These are phyloP conservation scores for Brachyhypopomus occidentalis DNA, from an alignment of 2,113 vertebrate species.

Conservation along the genomic window DNA sequence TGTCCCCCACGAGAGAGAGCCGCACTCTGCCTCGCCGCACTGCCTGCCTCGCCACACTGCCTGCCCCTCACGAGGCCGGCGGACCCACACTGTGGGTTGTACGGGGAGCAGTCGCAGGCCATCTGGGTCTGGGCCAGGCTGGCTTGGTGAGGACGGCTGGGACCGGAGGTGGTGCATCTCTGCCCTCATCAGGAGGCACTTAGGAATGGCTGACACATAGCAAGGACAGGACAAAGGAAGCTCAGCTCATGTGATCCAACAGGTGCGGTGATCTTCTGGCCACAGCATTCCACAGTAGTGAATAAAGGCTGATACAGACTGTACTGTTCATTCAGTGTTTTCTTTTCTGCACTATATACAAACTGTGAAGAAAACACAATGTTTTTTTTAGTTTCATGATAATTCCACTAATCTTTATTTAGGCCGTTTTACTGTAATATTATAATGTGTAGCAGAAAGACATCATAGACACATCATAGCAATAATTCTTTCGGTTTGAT, in stretches of 20 bases:
- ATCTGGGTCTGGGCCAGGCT: slow-evolving; percentile 66
- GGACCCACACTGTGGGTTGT: slow-evolving; percentile 77
- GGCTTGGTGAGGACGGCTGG: slow-evolving; percentile 61
- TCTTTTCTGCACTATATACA: too few relatives aligned
- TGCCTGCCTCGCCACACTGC: slow-evolving; percentile 76
- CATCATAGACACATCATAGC: too few relatives aligned
- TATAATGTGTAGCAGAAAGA: too few relatives aligned
- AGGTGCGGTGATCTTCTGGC: slow-evolving; percentile 15
- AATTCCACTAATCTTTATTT: too few relatives aligned
- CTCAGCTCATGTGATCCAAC: background rate
- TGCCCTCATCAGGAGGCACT: slow-evolving; percentile 82
- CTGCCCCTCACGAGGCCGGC: slow-evolving; percentile 77
- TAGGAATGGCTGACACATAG: slow-evolving; percentile 71
- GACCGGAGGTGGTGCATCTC: slow-evolving; percentile 61
- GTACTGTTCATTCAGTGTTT: too few relatives aligned
- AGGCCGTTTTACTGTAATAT: too few relatives aligned
- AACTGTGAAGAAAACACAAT: too few relatives aligned
- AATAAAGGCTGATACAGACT: too few relatives aligned
- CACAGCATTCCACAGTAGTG: background rate
- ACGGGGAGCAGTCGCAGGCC: slow-evolving; percentile 78
- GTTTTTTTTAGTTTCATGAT: too few relatives aligned
- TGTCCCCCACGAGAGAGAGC: slow-evolving; percentile 76
- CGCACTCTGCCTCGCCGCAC: too few relatives aligned
- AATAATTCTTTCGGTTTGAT: too few relatives aligned
- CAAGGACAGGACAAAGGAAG: background rate